A percentile compares a stretch with the other conserved stretches of the same genome.
Evolutionary conservation across 2,888 invertebrate species (phyloP).

Genomic region (Orgyia antiqua): DNA sequence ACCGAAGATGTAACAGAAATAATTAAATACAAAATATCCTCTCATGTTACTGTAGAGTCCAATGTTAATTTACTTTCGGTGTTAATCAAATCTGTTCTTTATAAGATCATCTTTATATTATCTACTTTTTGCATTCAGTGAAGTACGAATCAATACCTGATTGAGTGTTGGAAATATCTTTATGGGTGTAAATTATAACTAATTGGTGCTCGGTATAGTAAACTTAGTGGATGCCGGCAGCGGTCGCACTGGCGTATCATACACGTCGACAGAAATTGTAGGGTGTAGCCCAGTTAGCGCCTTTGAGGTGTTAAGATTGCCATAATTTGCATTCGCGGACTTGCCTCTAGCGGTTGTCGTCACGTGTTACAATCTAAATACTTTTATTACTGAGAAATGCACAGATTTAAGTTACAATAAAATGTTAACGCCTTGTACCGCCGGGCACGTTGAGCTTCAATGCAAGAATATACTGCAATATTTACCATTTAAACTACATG

Average conservation of each 20-base stretch:
- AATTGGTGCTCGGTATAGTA: slow-evolving; percentile 41
- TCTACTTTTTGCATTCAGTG: no score
- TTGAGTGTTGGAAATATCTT: slow-evolving; percentile 24
- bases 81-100: no score
- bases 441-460: slow-evolving; percentile 1
- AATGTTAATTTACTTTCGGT: no score
- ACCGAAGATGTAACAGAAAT: no score
- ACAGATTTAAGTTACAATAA: slow-evolving; percentile 55
- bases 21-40: no score
- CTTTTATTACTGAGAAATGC: slow-evolving; percentile 55
- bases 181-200: slow-evolving; percentile 40
- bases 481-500: no score
- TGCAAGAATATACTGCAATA: no score
- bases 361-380: slow-evolving; percentile 69
- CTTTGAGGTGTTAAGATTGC: slow-evolving; percentile 77
- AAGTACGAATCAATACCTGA: no score
- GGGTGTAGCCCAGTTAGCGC: slow-evolving; percentile 71
- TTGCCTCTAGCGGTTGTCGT: slow-evolving; percentile 69
- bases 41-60: no score
- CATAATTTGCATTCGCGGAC: slow-evolving; percentile 68
- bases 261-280: slow-evolving; percentile 64
- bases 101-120: no score
- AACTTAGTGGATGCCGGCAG: slow-evolving; percentile 17
- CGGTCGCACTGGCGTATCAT: slow-evolving; percentile 17
- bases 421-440: slow-evolving; percentile 39